phyloP scores from a whole-genome alignment of 1,140 invertebrate genomes.

The Cydia amplana region DNA sequence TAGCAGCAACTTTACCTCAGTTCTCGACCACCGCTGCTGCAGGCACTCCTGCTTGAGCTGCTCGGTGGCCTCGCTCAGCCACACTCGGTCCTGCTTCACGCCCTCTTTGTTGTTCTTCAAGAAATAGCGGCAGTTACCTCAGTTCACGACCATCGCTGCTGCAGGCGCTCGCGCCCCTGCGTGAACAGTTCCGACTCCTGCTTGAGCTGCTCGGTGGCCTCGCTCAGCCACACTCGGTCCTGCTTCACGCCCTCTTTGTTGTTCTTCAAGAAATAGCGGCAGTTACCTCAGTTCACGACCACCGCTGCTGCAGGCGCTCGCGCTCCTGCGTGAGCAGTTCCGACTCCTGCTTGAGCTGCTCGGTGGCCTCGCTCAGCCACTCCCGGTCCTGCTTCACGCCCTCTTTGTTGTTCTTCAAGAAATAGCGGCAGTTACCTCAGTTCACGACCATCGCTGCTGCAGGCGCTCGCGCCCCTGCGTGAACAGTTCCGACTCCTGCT shows the following conservation, averaged over 20 bases:
- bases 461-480: slow-evolving; percentile 16
- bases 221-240: slow-evolving; percentile 41
- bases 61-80: slow-evolving; percentile 38
- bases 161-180: slow-evolving; percentile 14
- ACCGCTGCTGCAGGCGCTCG: slow-evolving; percentile 31
- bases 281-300: slow-evolving; percentile 31
- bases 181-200: slow-evolving; percentile 23
- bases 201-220: slow-evolving; percentile 32
- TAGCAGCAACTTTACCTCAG: slow-evolving; percentile 14
- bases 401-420: too few relatives aligned
- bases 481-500: slow-evolving; percentile 33
- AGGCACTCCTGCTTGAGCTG: slow-evolving; percentile 12
- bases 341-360: slow-evolving; percentile 32
- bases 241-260: slow-evolving; percentile 34
- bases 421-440: neutral
- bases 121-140: neutral
- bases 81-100: slow-evolving; percentile 37
- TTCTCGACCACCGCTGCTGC: slow-evolving; percentile 33
- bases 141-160: slow-evolving; percentile 33
- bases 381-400: slow-evolving; percentile 9
- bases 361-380: slow-evolving; percentile 25
- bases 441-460: slow-evolving; percentile 34
- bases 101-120: slow-evolving; percentile 18
- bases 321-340: slow-evolving; percentile 32
- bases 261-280: neutral